Conservation (phyloP, 2,888 invertebrate genomes). For the Folsomia manolachei region DNA sequence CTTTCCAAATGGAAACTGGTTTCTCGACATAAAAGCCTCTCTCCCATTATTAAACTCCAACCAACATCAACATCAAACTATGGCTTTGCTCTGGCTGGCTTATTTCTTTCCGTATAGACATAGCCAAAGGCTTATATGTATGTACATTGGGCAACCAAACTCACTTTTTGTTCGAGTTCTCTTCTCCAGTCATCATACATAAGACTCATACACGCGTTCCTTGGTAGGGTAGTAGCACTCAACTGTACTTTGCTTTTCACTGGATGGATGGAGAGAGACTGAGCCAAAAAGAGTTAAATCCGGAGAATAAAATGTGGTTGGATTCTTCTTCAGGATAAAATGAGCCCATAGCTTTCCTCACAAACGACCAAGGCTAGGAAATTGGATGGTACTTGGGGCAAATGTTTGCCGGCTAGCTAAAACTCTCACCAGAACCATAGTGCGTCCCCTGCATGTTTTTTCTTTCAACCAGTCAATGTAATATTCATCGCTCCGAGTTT, state of each 20-base stretch:
- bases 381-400: slow-evolving; percentile 1
- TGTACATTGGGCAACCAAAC: background rate
- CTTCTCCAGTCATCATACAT: no score
- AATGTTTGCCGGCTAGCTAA: background rate
- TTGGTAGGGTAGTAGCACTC: no score
- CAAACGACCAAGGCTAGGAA: slow-evolving; percentile 7
- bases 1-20: slow-evolving; percentile 17
- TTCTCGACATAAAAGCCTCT: slow-evolving; percentile 6
- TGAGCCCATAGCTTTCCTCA: slow-evolving; percentile 1
- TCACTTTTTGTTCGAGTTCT: slow-evolving; percentile 2
- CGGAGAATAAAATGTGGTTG: slow-evolving; percentile 10
- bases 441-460: background rate
- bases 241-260: background rate
- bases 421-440: background rate
- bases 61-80: slow-evolving; percentile 8
- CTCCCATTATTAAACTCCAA: slow-evolving; percentile 9
- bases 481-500: slow-evolving; percentile 2
- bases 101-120: background rate
- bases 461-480: background rate
- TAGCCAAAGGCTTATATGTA: background rate
- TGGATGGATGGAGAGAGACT: slow-evolving; percentile 3
- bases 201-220: no score
- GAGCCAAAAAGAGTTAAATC: slow-evolving; percentile 8
- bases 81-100: background rate
- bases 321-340: slow-evolving; percentile 3